Evolutionary conservation across 2,888 invertebrate genomes (phyloP).

Genomic region (Nipponacmea schrenckii): DNA sequence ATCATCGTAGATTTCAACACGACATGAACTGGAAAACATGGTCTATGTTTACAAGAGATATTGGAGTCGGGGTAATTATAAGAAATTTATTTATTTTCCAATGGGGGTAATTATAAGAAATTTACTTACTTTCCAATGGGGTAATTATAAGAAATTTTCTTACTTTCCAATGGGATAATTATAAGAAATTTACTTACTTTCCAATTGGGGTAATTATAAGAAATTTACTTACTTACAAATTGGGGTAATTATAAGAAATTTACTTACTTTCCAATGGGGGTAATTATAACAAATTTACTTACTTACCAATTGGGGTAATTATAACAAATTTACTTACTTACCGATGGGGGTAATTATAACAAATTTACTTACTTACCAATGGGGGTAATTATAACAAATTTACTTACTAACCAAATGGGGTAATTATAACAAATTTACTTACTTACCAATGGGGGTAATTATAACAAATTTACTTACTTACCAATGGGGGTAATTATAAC

Average conservation of each 20-base stretch:
- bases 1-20: slow-evolving; percentile 49
- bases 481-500: not conserved
- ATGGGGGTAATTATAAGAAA: not conserved
- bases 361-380: not conserved
- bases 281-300: not conserved
- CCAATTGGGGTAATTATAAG: not conserved
- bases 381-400: not conserved
- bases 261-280: not conserved
- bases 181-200: not conserved
- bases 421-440: not conserved
- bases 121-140: not conserved
- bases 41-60: slow-evolving; percentile 59
- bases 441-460: too few species aligned
- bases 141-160: not conserved
- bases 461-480: not conserved
- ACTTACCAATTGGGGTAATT: too few species aligned
- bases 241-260: not conserved
- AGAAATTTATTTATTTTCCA: not conserved
- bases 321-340: not conserved
- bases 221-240: not conserved
- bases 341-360: not conserved
- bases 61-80: slow-evolving; percentile 42
- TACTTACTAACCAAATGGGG: not conserved
- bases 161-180: too few species aligned
- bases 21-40: slow-evolving; percentile 58